Conservation (phyloP, 1,140 invertebrate genomes). For the Solenopsis fugax region DNA sequence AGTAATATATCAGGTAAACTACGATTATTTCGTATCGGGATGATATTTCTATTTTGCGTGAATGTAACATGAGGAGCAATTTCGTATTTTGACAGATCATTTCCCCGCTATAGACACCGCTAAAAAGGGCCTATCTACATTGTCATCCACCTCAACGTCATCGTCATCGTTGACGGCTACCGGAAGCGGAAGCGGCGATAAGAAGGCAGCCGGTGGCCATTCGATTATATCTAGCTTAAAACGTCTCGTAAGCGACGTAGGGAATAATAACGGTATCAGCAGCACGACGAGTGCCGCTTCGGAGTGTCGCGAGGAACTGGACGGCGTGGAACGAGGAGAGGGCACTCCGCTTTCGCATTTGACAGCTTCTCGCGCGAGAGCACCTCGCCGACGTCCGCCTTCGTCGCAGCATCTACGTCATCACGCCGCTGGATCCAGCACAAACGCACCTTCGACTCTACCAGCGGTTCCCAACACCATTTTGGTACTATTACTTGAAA, state of each 20-base stretch:
- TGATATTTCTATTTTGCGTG: not conserved
- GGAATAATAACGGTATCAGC: slow-evolving; percentile 78
- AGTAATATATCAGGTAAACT: slow-evolving; percentile 64
- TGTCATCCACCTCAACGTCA: slow-evolving; percentile 66
- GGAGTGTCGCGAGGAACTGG: slow-evolving; percentile 85
- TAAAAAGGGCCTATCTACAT: slow-evolving; percentile 68
- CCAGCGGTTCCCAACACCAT: slow-evolving; percentile 48
- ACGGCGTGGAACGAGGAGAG: slow-evolving; percentile 87
- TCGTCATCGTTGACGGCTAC: slow-evolving; percentile 58
- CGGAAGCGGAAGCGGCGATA: slow-evolving; percentile 73
- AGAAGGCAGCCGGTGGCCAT: slow-evolving; percentile 77
- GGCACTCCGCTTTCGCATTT: slow-evolving; percentile 88
- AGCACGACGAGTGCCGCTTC: slow-evolving; percentile 76
- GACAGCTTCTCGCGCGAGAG: slow-evolving; percentile 89
- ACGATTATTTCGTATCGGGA: not conserved
- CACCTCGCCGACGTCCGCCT: slow-evolving; percentile 89
- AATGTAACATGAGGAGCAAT: not conserved
- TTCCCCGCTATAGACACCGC: slow-evolving; percentile 60
- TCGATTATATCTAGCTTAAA: slow-evolving; percentile 82
- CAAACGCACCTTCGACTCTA: slow-evolving; percentile 60
- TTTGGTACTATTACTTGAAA: slow-evolving; percentile 61
- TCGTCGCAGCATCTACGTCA: slow-evolving; percentile 85
- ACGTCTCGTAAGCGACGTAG: slow-evolving; percentile 77
- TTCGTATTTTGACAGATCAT: slow-evolving; percentile 29
- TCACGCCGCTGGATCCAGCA: slow-evolving; percentile 67